A percentile compares a stretch with the other conserved stretches of the same genome.
Conservation (phyloP, 2,113 vertebrate genomes). For the Phocoena sinus region DNA sequence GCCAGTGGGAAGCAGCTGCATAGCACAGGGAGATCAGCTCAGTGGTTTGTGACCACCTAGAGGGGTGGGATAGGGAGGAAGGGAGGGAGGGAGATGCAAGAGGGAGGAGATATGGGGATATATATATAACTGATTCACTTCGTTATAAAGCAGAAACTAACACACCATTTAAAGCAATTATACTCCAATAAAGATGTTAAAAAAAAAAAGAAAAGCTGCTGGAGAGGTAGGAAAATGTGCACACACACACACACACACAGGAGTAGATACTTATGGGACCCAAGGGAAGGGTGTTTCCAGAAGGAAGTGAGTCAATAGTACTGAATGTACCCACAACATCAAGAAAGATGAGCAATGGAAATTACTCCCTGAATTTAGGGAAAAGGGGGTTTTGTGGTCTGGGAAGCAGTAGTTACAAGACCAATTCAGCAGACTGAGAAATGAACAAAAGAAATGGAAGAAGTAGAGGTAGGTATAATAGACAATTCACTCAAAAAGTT, state of each 20-base stretch:
- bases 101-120: too few species aligned
- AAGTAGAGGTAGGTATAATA: not conserved
- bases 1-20: too few species aligned
- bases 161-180: too few species aligned
- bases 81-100: too few species aligned
- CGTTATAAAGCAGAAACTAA: too few species aligned
- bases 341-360: not conserved
- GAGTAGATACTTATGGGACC: not conserved
- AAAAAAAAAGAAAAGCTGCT: not conserved
- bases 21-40: too few species aligned
- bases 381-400: not conserved
- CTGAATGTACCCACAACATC: not conserved
- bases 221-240: not conserved
- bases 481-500: not conserved
- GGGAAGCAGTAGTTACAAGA: not conserved
- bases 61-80: too few species aligned
- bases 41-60: too few species aligned
- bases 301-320: not conserved
- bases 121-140: too few species aligned
- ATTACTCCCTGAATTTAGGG: not conserved
- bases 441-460: not conserved
- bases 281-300: not conserved
- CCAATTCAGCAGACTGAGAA: not conserved
- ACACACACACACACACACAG: too few species aligned
- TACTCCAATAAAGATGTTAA: too few species aligned